phyloP scores from a whole-genome alignment of 2,888 invertebrate species.

The Sminthurides aquaticus region DNA sequence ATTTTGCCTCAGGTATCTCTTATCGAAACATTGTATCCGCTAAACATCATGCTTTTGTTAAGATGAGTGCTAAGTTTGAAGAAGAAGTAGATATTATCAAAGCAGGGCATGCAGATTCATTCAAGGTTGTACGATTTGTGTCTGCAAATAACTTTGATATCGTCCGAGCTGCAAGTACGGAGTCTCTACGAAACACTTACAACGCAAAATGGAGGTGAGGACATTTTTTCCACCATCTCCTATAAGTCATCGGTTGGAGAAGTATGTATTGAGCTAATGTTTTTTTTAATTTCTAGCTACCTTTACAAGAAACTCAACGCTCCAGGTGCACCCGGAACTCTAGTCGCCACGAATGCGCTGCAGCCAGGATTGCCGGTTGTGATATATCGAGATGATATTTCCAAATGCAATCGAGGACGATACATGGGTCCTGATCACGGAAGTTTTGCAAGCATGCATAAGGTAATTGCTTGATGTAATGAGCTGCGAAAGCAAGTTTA shows the following conservation, averaged over 20 bases:
- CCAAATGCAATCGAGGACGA: conserved; percentile 3
- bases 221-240: background rate
- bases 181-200: conserved; percentile 1
- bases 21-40: background rate
- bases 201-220: conserved; percentile 9
- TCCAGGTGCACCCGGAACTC: background rate
- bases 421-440: background rate
- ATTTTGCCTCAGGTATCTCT: background rate
- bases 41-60: background rate
- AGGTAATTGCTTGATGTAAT: background rate
- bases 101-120: background rate
- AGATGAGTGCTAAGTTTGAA: background rate
- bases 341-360: background rate
- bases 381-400: conserved; percentile 7
- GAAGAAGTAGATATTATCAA: conserved; percentile 2
- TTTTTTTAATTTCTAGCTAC: conserved; percentile 2
- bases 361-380: conserved; percentile 12
- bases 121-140: conserved; percentile 7
- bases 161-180: background rate
- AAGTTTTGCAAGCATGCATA: conserved; percentile 9
- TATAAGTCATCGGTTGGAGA: background rate
- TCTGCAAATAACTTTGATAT: conserved; percentile 16
- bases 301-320: conserved; percentile 7
- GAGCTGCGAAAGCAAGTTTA: background rate
- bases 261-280: background rate